Percentiles rank a stretch among this genome's conserved stretches.
Conservation (phyloP, 2,113 vertebrate genomes). For the Erinaceus europaeus region DNA sequence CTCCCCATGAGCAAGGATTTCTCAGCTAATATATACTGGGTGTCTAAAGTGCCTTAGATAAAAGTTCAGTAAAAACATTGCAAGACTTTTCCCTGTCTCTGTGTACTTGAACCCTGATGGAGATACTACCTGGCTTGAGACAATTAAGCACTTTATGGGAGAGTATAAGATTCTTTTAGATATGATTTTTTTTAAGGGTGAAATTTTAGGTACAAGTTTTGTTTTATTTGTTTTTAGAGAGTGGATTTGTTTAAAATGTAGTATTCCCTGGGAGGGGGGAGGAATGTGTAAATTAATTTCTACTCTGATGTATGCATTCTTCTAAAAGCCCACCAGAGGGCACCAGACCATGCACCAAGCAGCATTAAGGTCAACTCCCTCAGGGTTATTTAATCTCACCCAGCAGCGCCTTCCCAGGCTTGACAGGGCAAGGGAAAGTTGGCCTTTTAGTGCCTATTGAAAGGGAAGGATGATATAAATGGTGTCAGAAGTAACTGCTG, state of each 20-base stretch:
- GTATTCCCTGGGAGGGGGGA: neutral
- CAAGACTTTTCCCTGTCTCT: neutral
- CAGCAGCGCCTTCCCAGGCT: neutral
- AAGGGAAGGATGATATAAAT: neutral
- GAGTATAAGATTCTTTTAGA: neutral
- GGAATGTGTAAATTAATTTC: neutral
- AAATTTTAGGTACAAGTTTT: neutral
- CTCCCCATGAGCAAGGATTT: neutral
- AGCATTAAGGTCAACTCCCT: rapidly evolving
- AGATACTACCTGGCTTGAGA: neutral
- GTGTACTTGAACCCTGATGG: neutral
- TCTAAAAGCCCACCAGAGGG: constrained; percentile 52
- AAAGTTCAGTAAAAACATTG: neutral
- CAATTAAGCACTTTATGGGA: neutral
- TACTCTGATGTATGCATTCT: constrained; percentile 29
- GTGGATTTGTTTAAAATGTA: neutral
- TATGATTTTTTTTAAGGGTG: neutral
- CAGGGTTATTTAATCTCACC: too few relatives aligned
- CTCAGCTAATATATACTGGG: rapidly evolving
- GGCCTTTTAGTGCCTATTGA: neutral
- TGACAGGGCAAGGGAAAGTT: too few relatives aligned
- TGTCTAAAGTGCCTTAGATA: too few relatives aligned
- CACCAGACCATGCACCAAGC: neutral
- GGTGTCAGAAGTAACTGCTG: neutral
- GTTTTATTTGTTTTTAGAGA: neutral